These are phyloP conservation scores for Trachymyrmex septentrionalis DNA, from an alignment of 1,140 invertebrate genomes.

Conservation along the genomic window DNA sequence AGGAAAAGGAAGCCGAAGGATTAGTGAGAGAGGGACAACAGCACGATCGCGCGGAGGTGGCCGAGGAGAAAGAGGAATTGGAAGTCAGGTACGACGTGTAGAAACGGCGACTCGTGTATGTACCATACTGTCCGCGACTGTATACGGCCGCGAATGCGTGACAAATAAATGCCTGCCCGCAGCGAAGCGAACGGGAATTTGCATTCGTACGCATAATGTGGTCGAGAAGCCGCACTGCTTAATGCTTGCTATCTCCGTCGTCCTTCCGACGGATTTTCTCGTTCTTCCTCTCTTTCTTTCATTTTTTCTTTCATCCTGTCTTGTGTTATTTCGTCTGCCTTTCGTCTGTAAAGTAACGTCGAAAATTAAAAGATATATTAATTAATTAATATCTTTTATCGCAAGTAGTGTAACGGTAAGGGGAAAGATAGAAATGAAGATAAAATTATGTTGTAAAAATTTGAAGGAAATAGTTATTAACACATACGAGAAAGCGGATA, in stretches of 20 bases:
- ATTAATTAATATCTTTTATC: not conserved
- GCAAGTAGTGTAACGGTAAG: not conserved
- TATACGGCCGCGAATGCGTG: slow-evolving; percentile 71
- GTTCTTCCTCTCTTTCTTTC: not conserved
- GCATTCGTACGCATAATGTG: slow-evolving; percentile 76
- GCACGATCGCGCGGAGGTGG: slow-evolving; percentile 11
- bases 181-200: slow-evolving; percentile 72
- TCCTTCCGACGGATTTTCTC: slow-evolving; percentile 20
- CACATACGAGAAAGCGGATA: not conserved
- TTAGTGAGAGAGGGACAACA: not conserved
- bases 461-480: not conserved
- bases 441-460: not conserved
- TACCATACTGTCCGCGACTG: slow-evolving; percentile 58
- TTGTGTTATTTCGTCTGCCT: not conserved
- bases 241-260: not conserved
- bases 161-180: slow-evolving; percentile 75
- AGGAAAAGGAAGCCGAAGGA: slow-evolving; percentile 36
- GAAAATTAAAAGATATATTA: not conserved
- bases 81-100: slow-evolving; percentile 49
- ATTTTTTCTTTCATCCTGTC: not conserved
- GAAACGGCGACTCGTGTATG: slow-evolving; percentile 44
- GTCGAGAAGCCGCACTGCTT: slow-evolving; percentile 12
- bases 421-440: not conserved
- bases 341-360: not conserved
- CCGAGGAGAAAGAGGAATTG: slow-evolving; percentile 57